These are phyloP conservation scores for Trididemnum clinides DNA, from an alignment of 23 tunicate species.

Conservation along the genomic window DNA sequence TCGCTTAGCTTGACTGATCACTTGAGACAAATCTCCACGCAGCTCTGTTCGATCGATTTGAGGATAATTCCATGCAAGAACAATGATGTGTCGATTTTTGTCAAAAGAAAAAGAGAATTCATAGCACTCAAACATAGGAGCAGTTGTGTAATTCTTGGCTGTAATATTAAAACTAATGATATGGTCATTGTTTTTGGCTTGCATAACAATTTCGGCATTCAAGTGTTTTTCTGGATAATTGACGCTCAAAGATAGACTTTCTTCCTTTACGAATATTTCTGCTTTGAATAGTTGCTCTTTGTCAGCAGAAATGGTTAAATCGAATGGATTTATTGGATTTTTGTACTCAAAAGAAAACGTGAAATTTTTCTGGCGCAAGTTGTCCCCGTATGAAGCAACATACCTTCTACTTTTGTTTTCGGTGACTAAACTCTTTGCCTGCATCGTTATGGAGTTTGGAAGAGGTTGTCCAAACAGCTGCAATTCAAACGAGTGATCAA, in stretches of 20 bases:
- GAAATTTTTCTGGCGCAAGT: slow-evolving; percentile 14
- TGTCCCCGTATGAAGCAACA: slow-evolving; percentile 14
- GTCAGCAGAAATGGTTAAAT: background rate
- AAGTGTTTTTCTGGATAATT: slow-evolving; percentile 16
- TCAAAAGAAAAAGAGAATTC: background rate
- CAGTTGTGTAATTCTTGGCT: slow-evolving; percentile 29
- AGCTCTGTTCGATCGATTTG: slow-evolving; percentile 25
- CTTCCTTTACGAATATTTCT: background rate
- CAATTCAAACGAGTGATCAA: slow-evolving; percentile 37
- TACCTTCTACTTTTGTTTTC: slow-evolving; percentile 1
- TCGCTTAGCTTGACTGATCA: slow-evolving; percentile 31
- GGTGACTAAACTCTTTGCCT: background rate
- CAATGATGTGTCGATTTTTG: slow-evolving; percentile 33
- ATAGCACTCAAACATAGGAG: background rate
- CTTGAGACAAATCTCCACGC: slow-evolving; percentile 41
- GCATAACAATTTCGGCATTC: slow-evolving; percentile 20
- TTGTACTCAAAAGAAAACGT: background rate
- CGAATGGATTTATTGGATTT: background rate
- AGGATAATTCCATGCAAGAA: slow-evolving; percentile 11
- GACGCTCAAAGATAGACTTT: slow-evolving; percentile 8
- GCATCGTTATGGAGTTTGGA: slow-evolving; percentile 32
- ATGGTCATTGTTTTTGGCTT: slow-evolving; percentile 2
- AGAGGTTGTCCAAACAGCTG: slow-evolving; percentile 18
- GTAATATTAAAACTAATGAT: background rate
- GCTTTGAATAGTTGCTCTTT: background rate